Percentiles rank a stretch among this genome's conserved stretches.
Conservation (phyloP, 2,113 vertebrate genomes). For the Platycercus adscitus region DNA sequence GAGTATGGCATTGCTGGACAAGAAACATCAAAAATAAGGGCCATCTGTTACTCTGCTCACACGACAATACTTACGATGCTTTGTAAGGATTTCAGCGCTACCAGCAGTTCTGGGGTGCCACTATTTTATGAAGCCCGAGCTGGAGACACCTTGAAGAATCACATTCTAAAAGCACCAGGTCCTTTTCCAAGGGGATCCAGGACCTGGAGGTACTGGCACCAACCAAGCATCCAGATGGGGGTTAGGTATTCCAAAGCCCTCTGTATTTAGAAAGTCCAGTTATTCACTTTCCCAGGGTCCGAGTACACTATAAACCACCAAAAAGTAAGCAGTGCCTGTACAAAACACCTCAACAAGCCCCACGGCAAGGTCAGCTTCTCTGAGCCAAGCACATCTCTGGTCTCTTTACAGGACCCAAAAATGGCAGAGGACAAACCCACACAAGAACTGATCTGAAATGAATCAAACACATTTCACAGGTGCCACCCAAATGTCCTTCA, state of each 20-base stretch:
- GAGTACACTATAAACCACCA: not conserved
- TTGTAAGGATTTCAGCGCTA: not conserved
- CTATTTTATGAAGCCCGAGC: not conserved
- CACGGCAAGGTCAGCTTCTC: not conserved
- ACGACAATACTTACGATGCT: accelerated
- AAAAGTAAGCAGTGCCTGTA: not conserved
- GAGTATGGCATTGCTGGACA: not conserved
- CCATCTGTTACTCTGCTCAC: not conserved
- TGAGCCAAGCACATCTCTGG: not conserved
- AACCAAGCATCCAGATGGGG: not conserved
- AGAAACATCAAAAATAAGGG: not conserved
- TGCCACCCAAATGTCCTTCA: not conserved
- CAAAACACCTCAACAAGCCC: not conserved
- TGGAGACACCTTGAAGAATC: not conserved
- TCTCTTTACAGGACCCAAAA: not conserved
- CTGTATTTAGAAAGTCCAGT: not conserved
- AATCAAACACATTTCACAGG: not conserved
- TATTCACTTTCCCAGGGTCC: not conserved
- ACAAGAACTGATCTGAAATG: not conserved
- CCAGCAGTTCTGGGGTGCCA: not conserved
- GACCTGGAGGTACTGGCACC: not conserved
- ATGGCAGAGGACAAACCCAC: not conserved
- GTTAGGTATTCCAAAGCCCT: not conserved
- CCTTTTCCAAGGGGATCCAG: not conserved
- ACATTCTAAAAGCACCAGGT: not conserved